Conservation (phyloP, 2,888 invertebrate genomes). For the Calameuta filiformis region DNA sequence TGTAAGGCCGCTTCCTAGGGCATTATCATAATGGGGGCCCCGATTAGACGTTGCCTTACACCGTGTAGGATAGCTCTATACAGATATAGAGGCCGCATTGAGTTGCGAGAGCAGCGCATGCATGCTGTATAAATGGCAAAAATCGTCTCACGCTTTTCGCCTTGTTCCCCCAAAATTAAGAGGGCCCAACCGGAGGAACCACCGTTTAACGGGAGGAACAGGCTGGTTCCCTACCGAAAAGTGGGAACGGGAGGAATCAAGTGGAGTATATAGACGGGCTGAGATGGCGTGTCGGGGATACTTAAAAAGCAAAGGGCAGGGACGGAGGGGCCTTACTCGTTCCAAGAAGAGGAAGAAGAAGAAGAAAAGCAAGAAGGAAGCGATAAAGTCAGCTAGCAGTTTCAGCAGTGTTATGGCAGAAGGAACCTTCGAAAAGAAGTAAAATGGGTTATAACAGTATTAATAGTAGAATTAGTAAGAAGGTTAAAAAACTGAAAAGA, state of each 20-base stretch:
- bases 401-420: too few relatives aligned
- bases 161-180: not conserved
- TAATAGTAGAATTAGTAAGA: not conserved
- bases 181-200: not conserved
- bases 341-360: too few relatives aligned
- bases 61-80: not conserved
- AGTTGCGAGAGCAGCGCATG: too few relatives aligned
- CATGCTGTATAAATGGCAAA: not conserved
- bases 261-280: not conserved
- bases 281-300: constrained; percentile 59
- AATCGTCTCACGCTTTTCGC: constrained; percentile 4
- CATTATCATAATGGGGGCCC: not conserved
- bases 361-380: too few relatives aligned
- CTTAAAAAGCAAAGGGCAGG: constrained; percentile 40
- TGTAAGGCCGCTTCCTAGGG: not conserved
- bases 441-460: too few relatives aligned
- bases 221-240: too few relatives aligned
- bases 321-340: not conserved
- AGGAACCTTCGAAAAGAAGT: too few relatives aligned
- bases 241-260: too few relatives aligned
- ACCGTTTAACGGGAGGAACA: too few relatives aligned
- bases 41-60: not conserved
- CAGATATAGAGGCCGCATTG: too few relatives aligned
- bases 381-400: too few relatives aligned
- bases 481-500: not conserved